phyloP scores from a whole-genome alignment of 2,888 invertebrate genomes.

The Allophyes oxyacanthae region DNA sequence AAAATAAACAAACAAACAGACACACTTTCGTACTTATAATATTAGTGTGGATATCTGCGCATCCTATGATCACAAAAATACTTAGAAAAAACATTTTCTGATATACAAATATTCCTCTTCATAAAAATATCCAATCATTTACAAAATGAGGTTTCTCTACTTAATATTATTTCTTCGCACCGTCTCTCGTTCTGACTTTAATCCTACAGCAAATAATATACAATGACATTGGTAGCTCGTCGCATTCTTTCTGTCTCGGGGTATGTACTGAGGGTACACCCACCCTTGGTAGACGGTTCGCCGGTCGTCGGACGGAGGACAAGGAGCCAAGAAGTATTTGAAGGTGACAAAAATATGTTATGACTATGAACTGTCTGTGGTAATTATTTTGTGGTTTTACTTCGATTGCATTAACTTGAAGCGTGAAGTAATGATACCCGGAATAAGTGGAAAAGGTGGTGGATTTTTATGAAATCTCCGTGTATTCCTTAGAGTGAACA shows the following conservation, averaged over 20 bases:
- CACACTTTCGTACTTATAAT: no score
- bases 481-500: no score
- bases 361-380: not conserved
- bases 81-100: conserved; percentile 3
- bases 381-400: no score
- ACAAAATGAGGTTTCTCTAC: conserved; percentile 30
- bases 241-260: conserved; percentile 69
- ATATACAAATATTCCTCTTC: conserved; percentile 7
- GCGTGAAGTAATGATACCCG: no score
- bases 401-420: no score
- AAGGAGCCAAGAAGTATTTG: conserved; percentile 17
- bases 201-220: conserved; percentile 54
- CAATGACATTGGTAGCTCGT: conserved; percentile 68
- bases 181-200: conserved; percentile 44
- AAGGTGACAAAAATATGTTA: conserved; percentile 31
- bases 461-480: no score
- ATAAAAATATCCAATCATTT: conserved; percentile 21
- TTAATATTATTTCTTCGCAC: conserved; percentile 24
- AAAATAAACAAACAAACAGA: no score
- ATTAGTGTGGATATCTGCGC: no score
- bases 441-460: no score
- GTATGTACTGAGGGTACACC: conserved; percentile 62
- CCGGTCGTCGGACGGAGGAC: conserved; percentile 48
- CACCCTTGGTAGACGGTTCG: conserved; percentile 70
- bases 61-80: no score